Base-by-base conservation (phyloP, 2,113 vertebrate species). In the Polyodon spathula region DNA sequence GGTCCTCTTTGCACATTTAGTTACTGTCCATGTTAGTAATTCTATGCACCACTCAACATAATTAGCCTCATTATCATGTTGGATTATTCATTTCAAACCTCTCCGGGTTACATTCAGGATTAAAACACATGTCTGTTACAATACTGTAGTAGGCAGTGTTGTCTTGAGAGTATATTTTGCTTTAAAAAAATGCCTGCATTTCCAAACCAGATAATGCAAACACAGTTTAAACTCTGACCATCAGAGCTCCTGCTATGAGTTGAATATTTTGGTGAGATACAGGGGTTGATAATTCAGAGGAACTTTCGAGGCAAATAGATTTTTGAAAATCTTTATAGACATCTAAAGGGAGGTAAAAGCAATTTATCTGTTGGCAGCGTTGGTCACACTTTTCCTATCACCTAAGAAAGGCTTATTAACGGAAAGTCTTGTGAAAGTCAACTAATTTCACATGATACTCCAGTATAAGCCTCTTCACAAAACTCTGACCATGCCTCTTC, bases 281-380 rank as follows among this genome's bases (percentile, higher is more conserved):
- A 12, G 37, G 8, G 39, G 54, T 10, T 10, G 17, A 38, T 9
- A 11, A 56, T 54, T 27, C 17, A 39, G 54, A 56, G 40, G 53
- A n/a, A 27, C 11, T 50, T 50, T n/a, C 46, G 10, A 50, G 46
- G 46, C 14, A 56, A 37, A 6, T 38, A 39, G 54, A 56, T 37
- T 54, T 7, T 56, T 38, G 11, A 40, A 39, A 56, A n/a, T 6
- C 56, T 58, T 58, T 14, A 40, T 41, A 38, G 56, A 58, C 14
- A n/a, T 56, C 54, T 39, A 56, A 12, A 56, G 27, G 37, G 54
- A 56, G 11, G 7, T 56, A 56, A 56, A 56, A 56, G 54, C 54
- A 5, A 39, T 56, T 56, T 56, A 56, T 56, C 54, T 39, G 40
- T 15, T 41, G 56, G 8, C 14, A n/a, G 39, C n/a, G 10, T 39